These are phyloP conservation scores for Calypte anna DNA, from an alignment of 2,113 vertebrate species.

Conservation along the genomic window DNA sequence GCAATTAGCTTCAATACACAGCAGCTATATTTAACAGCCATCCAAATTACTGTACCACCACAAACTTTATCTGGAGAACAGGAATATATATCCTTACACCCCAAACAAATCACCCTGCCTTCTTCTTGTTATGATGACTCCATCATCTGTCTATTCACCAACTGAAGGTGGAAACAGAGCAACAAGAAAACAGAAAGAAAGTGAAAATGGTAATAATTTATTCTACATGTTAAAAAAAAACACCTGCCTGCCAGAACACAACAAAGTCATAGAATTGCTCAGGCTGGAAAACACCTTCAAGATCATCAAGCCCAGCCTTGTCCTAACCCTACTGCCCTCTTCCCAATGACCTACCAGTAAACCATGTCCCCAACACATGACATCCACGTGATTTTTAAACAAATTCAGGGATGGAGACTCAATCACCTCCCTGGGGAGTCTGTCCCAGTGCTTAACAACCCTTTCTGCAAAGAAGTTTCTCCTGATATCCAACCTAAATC, in stretches of 20 bases:
- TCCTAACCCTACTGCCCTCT: too few relatives aligned
- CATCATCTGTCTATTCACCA: neutral
- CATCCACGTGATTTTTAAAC: too few relatives aligned
- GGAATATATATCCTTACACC: neutral
- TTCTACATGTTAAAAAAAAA: neutral
- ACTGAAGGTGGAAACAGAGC: neutral
- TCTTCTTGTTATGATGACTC: slow-evolving; percentile 6
- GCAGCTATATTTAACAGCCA: neutral
- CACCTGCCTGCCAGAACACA: neutral
- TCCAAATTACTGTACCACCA: neutral
- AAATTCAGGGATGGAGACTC: too few relatives aligned
- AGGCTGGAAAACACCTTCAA: too few relatives aligned
- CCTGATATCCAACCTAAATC: too few relatives aligned
- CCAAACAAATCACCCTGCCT: neutral
- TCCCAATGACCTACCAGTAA: too few relatives aligned
- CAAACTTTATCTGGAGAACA: neutral
- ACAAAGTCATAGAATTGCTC: neutral
- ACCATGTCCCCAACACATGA: too few relatives aligned
- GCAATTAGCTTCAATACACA: neutral
- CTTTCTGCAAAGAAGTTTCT: too few relatives aligned
- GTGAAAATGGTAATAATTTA: neutral
- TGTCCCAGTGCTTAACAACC: too few relatives aligned
- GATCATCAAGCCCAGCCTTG: too few relatives aligned
- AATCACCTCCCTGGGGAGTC: too few relatives aligned
- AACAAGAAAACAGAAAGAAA: slow-evolving; percentile 2